Conservation (phyloP, 2,797 vertebrate genomes). For the Mormyrops boulengeri region DNA sequence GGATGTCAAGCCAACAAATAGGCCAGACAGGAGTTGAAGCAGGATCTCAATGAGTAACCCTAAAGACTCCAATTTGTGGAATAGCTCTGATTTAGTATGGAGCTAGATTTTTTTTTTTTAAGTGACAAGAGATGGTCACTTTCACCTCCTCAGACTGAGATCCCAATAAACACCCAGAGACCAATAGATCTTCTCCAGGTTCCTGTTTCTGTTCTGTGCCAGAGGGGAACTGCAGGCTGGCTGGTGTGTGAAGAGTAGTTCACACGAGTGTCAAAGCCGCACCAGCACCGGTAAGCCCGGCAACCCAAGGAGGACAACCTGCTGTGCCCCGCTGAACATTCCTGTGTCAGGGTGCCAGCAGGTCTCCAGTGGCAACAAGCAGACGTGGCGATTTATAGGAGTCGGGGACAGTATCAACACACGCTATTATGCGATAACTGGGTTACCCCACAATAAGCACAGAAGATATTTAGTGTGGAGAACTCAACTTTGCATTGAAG, state of each 20-base stretch:
- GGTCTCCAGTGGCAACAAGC: neutral
- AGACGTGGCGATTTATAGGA: neutral
- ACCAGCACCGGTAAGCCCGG: neutral
- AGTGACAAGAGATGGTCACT: neutral
- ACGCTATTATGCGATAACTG: neutral
- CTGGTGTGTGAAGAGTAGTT: neutral
- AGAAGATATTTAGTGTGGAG: neutral
- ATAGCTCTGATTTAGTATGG: neutral
- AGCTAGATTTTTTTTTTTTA: neutral
- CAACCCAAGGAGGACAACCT: neutral
- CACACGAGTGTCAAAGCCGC: neutral
- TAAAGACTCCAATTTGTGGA: neutral
- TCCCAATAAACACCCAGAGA: neutral
- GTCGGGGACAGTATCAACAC: neutral
- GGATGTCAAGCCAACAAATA: neutral
- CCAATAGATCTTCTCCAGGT: neutral
- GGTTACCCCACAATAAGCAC: neutral
- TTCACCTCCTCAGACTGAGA: neutral
- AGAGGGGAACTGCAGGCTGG: neutral
- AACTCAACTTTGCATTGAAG: neutral
- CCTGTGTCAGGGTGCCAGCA: neutral
- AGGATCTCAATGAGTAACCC: neutral
- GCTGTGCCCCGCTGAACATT: neutral
- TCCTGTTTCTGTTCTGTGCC: neutral
- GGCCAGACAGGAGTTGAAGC: neutral